phyloP scores from a whole-genome alignment of 2,888 invertebrate genomes.

The Creontiades dilutus region DNA sequence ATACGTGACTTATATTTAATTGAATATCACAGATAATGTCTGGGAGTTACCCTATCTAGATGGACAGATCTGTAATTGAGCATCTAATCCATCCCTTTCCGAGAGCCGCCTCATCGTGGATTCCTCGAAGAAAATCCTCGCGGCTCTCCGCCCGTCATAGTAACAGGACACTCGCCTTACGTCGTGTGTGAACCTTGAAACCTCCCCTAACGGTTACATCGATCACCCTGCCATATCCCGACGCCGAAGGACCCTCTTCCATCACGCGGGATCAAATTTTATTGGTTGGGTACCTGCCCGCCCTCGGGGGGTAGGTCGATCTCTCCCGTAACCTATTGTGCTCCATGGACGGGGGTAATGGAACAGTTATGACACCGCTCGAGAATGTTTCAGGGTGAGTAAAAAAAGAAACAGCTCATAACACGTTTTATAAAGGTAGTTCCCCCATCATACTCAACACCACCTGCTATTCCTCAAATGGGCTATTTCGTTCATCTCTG shows the following conservation, averaged over 20 bases:
- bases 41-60: no score
- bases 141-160: no score
- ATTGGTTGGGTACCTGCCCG: conserved; percentile 9
- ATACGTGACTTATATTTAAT: no score
- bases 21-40: no score
- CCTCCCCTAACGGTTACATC: conserved; percentile 14
- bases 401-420: conserved; percentile 18
- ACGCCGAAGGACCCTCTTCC: conserved; percentile 1
- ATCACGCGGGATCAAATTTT: conserved; percentile 26
- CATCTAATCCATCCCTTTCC: no score
- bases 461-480: not conserved
- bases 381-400: not conserved
- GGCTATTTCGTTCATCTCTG: not conserved
- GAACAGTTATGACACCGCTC: conserved; percentile 11
- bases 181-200: not conserved
- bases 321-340: not conserved
- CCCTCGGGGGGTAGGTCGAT: not conserved
- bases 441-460: not conserved
- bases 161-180: not conserved
- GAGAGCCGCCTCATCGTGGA: no score
- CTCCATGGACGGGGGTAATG: not conserved
- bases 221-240: not conserved
- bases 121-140: no score
- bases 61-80: no score
- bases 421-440: conserved; percentile 36